Conservation (phyloP, 2,888 invertebrate genomes). For the Eueremaeus valkanovi region DNA sequence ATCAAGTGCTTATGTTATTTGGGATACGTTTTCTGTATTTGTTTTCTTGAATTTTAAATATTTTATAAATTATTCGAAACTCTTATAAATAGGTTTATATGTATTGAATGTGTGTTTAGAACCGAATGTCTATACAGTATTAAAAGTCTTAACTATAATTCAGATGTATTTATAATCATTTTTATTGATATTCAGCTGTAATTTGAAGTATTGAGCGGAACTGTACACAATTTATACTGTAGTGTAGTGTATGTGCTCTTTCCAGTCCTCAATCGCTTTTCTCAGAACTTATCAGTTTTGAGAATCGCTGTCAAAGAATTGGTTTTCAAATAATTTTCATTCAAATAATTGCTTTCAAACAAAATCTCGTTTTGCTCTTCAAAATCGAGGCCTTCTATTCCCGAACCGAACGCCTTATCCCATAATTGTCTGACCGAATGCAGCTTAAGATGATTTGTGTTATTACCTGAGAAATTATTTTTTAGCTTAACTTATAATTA, state of each 20-base stretch:
- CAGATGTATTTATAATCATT: background rate
- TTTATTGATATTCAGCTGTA: slow-evolving; percentile 7
- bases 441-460: background rate
- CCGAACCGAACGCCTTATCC: background rate
- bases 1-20: too few species aligned
- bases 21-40: too few species aligned
- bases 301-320: slow-evolving; percentile 11
- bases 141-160: background rate
- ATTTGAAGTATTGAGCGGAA: background rate
- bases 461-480: background rate
- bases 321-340: slow-evolving; percentile 6
- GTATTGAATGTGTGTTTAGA: background rate
- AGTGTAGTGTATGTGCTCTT: too few species aligned
- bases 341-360: slow-evolving; percentile 21
- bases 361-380: background rate
- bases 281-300: slow-evolving; percentile 15
- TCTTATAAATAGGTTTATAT: too few species aligned
- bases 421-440: background rate
- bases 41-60: too few species aligned
- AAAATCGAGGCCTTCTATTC: background rate
- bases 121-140: background rate
- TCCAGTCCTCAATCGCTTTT: slow-evolving; percentile 19
- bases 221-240: background rate
- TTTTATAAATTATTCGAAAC: too few species aligned
- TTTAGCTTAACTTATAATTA: background rate